Base-by-base conservation (phyloP, 2,888 invertebrate genomes). In the Brenthis ino region DNA sequence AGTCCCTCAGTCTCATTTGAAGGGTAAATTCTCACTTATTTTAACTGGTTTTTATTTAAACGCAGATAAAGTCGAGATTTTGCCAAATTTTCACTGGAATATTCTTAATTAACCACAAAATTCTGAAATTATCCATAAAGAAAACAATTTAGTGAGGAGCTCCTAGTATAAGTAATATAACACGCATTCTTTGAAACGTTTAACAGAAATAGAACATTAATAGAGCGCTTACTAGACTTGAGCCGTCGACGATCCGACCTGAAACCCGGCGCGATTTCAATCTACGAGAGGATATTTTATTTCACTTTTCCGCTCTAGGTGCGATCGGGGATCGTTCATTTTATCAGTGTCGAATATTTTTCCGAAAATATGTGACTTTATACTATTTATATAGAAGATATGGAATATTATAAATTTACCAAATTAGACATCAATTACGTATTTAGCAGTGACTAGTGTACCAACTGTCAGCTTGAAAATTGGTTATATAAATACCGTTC, bases 211-310 rank as follows among this genome's bases (percentile, higher is more conserved):
- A 66, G 68, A 76, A 74, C 74, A 75, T 76, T 76, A 77, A 76
- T 75, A 72, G 71, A 76, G 72, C 74, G 70, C 73, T 75, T 70
- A 70, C 70, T 68, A 64, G 68, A 74, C 74, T 72, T 65, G 68
- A 72, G 73, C 72, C 75, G 70, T 56, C 65, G 67, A 70, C 67
- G 71, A 74, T 68, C 71, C 70, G 69, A 70, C 72, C 70, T 71
- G 64, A 74, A 71, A 72, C 73, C 69, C 69, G 67, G 74, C 72
- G 68, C 72, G 74, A 77, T 76, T 77, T 77, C 73, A 75, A 76
- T 76, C 76, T 73, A 69, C 69, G 67, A 65, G 72, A 71, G 70
- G 72, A 74, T 75, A 75, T 75, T 75, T 75, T 75, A 75, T 75
- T 75, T 75, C 74, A 75, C 74, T 74, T 74, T 75, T 74, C 74